Base-by-base conservation (phyloP, 2,113 vertebrate genomes). In the Kobus ellipsiprymnus region DNA sequence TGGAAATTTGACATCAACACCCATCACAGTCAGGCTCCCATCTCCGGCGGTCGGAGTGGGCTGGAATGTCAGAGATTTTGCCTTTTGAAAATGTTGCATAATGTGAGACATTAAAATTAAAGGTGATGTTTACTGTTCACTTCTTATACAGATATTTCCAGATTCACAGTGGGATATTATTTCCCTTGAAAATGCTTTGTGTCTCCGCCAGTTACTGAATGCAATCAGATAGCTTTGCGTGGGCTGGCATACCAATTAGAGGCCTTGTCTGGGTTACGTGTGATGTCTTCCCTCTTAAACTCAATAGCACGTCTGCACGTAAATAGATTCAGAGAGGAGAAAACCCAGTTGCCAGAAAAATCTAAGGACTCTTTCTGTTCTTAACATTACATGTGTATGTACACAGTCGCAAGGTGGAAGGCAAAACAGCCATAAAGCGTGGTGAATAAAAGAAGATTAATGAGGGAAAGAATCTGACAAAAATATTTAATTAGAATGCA, bases 201-300 rank as follows among this genome's bases (percentile, higher is more conserved):
- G 97, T 98, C 97, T 98, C 98, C 98, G 98, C 97, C 98, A 98
- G 98, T 98, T 97, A 96, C 98, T 60, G 97, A 98, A 98, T 98
- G 98, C 98, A 98, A 99, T 99, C 99, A 99, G 98, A 98, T 98
- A 98, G 98, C 98, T 98, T 98, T 96, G 98, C 62, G 64, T 99
- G 98, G 98, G 97, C 98, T 97, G 93, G 98, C 98, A 99, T 98
- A 99, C 98, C 98, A 99, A 99, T 99, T 98, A 99, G 98, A 98
- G 48, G n/a, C 84, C 96, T 30, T 59, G 97, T 98, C 98, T 97
- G 94, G 95, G 96, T 97, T 97, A 94, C 2, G 4, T 2, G 3
- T 96, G 94, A 95, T 95, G 96, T 62, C 95, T 97, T 98, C 84
- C 27, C 27, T 97, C 98, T 95, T 91, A 96, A 98, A 96, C 98